Conservation (phyloP, 2,113 vertebrate species). For the Limnothrissa miodon region DNA sequence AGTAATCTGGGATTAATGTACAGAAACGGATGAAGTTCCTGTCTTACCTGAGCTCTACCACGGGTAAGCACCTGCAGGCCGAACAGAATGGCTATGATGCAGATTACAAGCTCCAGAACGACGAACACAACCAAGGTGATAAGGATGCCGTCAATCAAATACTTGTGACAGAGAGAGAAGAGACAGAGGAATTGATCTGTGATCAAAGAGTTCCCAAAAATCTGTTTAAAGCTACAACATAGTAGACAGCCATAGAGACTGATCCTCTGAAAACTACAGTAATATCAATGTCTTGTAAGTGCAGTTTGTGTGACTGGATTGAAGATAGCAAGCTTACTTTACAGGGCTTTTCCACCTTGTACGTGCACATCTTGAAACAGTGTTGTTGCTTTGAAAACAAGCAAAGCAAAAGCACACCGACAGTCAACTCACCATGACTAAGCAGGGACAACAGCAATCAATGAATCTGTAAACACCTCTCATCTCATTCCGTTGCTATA, state of each 20-base stretch:
- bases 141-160: background rate
- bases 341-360: constrained; percentile 74
- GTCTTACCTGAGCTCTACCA: background rate
- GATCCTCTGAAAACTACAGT: no score
- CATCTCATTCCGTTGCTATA: background rate
- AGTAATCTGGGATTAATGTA: no score
- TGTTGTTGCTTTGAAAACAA: constrained; percentile 73
- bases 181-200: background rate
- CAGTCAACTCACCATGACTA: background rate
- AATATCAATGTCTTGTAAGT: background rate
- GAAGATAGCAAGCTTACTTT: constrained; percentile 68
- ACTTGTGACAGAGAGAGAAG: background rate
- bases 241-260: background rate
- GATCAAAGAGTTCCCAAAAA: background rate
- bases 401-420: constrained; percentile 54
- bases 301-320: background rate
- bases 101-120: background rate
- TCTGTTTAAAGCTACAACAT: background rate
- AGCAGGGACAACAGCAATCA: background rate
- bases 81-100: background rate
- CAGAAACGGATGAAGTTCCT: background rate
- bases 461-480: background rate
- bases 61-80: background rate
- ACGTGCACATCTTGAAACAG: constrained; percentile 77
- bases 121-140: background rate